Percentiles rank a stretch among this genome's conserved stretches.
Evolutionary conservation across 2,797 vertebrate genomes (phyloP).

Genomic region (Ctenosaura bakeri): DNA sequence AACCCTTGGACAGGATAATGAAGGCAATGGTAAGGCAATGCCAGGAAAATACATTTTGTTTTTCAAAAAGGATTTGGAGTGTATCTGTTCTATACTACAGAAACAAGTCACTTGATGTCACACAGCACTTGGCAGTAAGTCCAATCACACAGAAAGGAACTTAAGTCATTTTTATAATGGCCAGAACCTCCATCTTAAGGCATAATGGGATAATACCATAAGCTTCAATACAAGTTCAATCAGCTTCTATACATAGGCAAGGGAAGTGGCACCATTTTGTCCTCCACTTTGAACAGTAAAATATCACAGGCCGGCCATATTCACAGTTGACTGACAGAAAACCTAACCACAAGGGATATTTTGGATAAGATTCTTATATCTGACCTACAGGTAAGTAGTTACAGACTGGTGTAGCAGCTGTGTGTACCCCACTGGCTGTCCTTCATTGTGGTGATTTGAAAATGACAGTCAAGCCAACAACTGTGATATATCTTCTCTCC

Average conservation of each 20-base stretch:
- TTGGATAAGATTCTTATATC: background rate
- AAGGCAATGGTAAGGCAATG: background rate
- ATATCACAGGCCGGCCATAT: no score
- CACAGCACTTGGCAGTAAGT: background rate
- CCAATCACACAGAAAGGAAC: background rate
- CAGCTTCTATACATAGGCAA: no score
- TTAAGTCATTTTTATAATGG: no score
- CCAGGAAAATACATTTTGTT: slow-evolving; percentile 16
- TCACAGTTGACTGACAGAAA: no score
- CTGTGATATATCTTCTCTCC: no score
- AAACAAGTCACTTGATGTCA: background rate
- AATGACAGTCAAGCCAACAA: background rate
- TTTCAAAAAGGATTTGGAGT: background rate
- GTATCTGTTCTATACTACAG: background rate
- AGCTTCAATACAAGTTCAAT: no score
- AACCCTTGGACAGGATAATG: background rate
- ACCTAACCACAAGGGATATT: no score
- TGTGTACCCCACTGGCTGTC: background rate
- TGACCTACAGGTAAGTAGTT: background rate
- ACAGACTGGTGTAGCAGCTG: background rate
- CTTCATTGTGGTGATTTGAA: background rate
- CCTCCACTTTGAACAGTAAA: no score
- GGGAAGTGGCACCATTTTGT: no score
- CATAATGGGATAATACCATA: no score
- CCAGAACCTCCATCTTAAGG: no score